Evolutionary conservation across 2,888 invertebrate species (phyloP).

Genomic region (Branchipolynoe longqiensis): DNA sequence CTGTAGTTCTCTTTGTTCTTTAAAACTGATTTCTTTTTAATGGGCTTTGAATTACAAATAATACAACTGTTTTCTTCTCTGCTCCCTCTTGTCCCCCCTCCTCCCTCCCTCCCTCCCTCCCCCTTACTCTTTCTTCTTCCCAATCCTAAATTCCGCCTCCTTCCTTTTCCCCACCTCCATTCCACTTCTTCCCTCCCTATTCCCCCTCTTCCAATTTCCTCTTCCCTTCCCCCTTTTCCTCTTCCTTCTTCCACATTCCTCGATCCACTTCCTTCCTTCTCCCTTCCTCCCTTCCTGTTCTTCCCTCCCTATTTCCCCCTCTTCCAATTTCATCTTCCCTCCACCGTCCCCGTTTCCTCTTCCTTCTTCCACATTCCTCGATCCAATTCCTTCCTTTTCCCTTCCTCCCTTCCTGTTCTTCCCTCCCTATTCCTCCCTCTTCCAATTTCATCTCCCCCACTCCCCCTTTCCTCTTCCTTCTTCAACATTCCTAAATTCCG

Average conservation of each 20-base stretch:
- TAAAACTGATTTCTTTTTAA: no score
- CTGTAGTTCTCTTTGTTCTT: no score
- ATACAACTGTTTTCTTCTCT: constrained; percentile 32
- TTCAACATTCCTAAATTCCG: no score
- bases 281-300: no score
- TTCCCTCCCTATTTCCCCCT: background rate
- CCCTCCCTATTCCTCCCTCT: background rate
- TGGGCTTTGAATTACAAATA: no score
- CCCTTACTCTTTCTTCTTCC: background rate
- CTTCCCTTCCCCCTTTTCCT: background rate
- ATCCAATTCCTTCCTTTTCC: background rate
- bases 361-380: no score
- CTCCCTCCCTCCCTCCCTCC: background rate
- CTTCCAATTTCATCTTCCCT: background rate
- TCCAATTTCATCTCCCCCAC: no score
- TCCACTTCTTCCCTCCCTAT: no score
- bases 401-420: background rate
- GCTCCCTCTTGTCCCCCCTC: background rate
- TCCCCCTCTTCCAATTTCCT: constrained; percentile 3
- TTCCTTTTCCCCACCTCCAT: no score
- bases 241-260: no score
- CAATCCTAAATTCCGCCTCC: no score
- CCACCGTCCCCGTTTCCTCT: background rate
- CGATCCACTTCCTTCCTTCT: background rate
- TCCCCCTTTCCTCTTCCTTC: no score